phyloP scores from a whole-genome alignment of 2,888 invertebrate species.

The Sympetrum striolatum region DNA sequence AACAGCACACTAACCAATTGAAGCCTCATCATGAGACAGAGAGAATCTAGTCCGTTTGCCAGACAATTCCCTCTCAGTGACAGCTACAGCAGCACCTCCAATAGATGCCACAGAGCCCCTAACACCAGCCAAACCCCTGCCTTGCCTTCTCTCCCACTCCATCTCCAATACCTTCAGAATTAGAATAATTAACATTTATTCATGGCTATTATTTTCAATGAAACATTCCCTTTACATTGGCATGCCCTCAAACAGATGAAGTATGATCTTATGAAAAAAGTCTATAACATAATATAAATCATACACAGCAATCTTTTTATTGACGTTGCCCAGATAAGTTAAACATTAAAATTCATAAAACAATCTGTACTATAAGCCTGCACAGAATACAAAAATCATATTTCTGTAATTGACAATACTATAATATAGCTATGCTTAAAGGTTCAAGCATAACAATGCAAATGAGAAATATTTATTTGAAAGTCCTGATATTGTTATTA shows the following conservation, averaged over 20 bases:
- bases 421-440: too few relatives aligned
- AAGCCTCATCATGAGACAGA: constrained; percentile 89
- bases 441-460: too few relatives aligned
- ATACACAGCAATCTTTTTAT: too few relatives aligned
- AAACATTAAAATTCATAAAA: too few relatives aligned
- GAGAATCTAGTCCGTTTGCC: constrained; percentile 76
- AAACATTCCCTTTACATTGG: neutral
- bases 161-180: constrained; percentile 52
- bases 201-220: neutral
- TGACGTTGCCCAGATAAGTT: too few relatives aligned
- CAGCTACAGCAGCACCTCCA: constrained; percentile 53
- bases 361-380: too few relatives aligned
- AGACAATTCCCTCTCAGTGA: constrained; percentile 56
- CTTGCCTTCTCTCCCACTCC: constrained; percentile 46
- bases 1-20: constrained; percentile 64
- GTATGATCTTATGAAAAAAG: too few relatives aligned
- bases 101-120: constrained; percentile 47
- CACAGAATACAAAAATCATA: too few relatives aligned
- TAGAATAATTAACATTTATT: neutral
- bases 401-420: too few relatives aligned
- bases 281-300: too few relatives aligned
- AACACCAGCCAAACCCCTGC: constrained; percentile 44
- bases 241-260: too few relatives aligned
- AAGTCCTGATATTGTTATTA: neutral
- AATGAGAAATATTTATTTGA: neutral